Evolutionary conservation across 2,888 invertebrate species (phyloP), one percentile per base, ranked within the genome.

Genomic region (Ochlodes sylvanus): DNA sequence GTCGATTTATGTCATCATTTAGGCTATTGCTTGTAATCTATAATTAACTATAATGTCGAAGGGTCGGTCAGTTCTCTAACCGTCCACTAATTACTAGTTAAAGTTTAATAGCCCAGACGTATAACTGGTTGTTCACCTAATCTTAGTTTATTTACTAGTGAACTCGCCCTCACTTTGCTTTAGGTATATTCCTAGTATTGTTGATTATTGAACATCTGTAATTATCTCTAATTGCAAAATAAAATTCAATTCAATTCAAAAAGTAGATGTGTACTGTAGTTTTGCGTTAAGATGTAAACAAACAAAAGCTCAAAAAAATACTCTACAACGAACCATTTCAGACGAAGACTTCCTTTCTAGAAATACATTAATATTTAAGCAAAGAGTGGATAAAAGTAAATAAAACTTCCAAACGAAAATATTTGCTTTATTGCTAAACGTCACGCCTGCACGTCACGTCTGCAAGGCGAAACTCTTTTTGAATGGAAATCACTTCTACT

Each of bases 331-430:
- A 5, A 27, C 21, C 21, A 21, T 14, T 0, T 42, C 15, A 41
- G 27, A 27, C 5, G 27, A 27, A 27, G 68, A 64, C 42, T 70
- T 69, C 55, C 63, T 68, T 63, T n/a, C n/a, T n/a, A n/a, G 62
- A 68, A 71, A 61, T 41, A 71, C 69, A 69, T 71, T 68, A 69
- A 69, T 71, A 65, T 69, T 69, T 65, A 57, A 64, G 58, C 66
- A 63, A 61, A 72, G 71, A 71, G 71, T 69, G 61, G 70, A 58
- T 70, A 64, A 55, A 34, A 72, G 70, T 72, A 71, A 72, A 73
- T 70, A 72, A 72, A 69, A 70, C 68, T 72, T 71, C 17, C 55
- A 65, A 68, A 67, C 67, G 69, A 67, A 64, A 68, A 71, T 63
- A 67, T 70, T 70, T 52, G 54, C 54, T 66, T 19, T 21, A 42